These are phyloP conservation scores for Tachina grossa DNA, from an alignment of 2,888 invertebrate genomes.

Conservation along the genomic window DNA sequence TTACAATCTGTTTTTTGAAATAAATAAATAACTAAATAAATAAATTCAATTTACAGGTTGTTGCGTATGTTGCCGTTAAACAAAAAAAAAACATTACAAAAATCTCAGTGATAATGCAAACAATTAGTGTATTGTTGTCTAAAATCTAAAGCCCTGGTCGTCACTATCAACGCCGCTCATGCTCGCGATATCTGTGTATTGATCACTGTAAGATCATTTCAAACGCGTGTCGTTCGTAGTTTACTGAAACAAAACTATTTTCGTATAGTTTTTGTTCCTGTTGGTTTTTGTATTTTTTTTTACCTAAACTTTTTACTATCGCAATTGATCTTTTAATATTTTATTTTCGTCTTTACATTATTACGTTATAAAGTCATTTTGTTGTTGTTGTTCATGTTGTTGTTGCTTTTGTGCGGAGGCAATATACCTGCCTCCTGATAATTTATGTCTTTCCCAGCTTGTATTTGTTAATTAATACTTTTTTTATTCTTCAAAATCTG, in stretches of 20 bases:
- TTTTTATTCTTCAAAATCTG: constrained; percentile 43
- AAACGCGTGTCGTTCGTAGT: constrained; percentile 66
- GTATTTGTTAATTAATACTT: constrained; percentile 80
- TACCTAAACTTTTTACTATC: constrained; percentile 58
- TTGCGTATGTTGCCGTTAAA: constrained; percentile 56
- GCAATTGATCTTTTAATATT: constrained; percentile 69
- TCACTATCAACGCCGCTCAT: constrained; percentile 8
- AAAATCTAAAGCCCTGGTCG: constrained; percentile 43
- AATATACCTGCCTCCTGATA: constrained; percentile 69
- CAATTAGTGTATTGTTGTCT: constrained; percentile 39
- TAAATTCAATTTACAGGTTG: constrained; percentile 59
- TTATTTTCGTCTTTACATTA: constrained; percentile 64
- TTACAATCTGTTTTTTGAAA: too few relatives aligned
- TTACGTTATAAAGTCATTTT: constrained; percentile 49
- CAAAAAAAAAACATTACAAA: constrained; percentile 4
- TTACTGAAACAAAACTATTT: constrained; percentile 68
- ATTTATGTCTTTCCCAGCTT: constrained; percentile 74
- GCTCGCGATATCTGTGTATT: background rate
- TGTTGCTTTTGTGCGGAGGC: constrained; percentile 46
- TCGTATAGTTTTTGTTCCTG: constrained; percentile 32
- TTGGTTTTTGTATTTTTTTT: constrained; percentile 9
- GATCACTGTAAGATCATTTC: constrained; percentile 14
- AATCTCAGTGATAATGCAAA: constrained; percentile 54
- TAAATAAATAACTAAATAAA: too few relatives aligned
- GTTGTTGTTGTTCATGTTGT: constrained; percentile 23